Conservation (phyloP, 1,140 invertebrate genomes). For the Ceratina australensis region DNA sequence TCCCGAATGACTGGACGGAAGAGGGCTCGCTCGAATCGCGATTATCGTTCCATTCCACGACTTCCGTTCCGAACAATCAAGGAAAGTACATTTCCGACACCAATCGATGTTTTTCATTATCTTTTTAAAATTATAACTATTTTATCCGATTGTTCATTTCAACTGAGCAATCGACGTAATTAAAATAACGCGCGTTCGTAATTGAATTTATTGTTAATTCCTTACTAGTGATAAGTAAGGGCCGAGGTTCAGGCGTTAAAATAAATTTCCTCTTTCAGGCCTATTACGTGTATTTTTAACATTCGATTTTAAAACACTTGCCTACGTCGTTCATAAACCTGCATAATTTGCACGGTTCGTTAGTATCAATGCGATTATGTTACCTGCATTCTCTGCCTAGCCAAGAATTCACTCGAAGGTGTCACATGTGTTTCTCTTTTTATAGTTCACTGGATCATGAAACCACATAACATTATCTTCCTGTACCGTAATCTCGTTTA, state of each 20-base stretch:
- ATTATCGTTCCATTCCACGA: conserved; percentile 57
- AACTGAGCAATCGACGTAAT: neutral
- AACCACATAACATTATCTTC: conserved; percentile 5
- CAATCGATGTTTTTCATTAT: neutral
- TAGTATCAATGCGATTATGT: conserved; percentile 17
- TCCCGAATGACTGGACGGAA: conserved; percentile 67
- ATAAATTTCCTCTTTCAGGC: neutral
- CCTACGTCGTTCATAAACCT: conserved; percentile 32
- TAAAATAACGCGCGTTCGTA: neutral
- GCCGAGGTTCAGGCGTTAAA: conserved; percentile 51
- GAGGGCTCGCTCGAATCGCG: conserved; percentile 61
- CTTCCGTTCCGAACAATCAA: conserved; percentile 32
- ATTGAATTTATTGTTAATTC: neutral
- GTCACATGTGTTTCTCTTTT: conserved; percentile 34
- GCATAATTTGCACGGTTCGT: conserved; percentile 25
- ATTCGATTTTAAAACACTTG: conserved; percentile 23
- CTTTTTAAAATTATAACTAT: neutral
- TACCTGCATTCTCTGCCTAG: conserved; percentile 17
- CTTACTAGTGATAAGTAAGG: conserved; percentile 29
- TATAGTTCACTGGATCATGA: conserved; percentile 33
- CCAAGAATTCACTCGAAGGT: conserved; percentile 39
- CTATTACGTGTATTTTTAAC: conserved; percentile 1
- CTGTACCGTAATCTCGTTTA: neutral
- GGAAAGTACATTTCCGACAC: neutral
- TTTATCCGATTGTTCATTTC: conserved; percentile 2